Evolutionary conservation across 1,140 invertebrate species (phyloP).

Genomic region (Littorina saxatilis): DNA sequence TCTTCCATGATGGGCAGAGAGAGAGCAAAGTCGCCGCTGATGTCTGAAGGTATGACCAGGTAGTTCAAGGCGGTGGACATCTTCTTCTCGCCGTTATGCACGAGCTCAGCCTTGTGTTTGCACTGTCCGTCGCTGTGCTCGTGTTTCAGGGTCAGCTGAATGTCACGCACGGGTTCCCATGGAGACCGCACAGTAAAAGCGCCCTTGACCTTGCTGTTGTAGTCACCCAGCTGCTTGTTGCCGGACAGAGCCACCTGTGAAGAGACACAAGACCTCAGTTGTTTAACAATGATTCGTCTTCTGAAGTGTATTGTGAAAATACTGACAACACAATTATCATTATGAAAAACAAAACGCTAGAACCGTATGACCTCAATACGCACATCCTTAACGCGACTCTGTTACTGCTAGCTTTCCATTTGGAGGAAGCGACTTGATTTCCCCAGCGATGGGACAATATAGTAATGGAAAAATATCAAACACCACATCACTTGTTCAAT

Average conservation of each 20-base stretch:
- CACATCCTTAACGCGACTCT: no score
- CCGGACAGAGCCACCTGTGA: slow-evolving; percentile 40
- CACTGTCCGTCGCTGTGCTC: slow-evolving; percentile 23
- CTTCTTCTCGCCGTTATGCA: slow-evolving; percentile 21
- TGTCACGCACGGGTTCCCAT: slow-evolving; percentile 35
- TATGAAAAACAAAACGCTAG: no score
- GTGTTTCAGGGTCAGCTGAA: slow-evolving; percentile 35
- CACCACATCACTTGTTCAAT: no score
- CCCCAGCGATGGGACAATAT: no score
- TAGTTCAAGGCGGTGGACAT: slow-evolving; percentile 16
- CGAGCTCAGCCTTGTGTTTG: not conserved
- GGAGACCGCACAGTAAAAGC: slow-evolving; percentile 36
- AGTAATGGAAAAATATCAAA: no score
- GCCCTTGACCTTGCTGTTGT: slow-evolving; percentile 5
- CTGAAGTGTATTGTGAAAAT: no score
- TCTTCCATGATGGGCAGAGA: slow-evolving; percentile 28
- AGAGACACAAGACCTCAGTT: no score
- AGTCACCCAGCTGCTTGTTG: slow-evolving; percentile 15
- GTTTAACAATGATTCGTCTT: no score
- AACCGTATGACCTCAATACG: no score
- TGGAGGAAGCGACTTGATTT: no score
- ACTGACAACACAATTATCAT: no score
- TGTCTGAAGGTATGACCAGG: not conserved
- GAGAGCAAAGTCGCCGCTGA: slow-evolving; percentile 27
- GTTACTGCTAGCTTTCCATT: no score